phyloP scores from a whole-genome alignment of 2,797 vertebrate genomes.

The Myotis pilosus region DNA sequence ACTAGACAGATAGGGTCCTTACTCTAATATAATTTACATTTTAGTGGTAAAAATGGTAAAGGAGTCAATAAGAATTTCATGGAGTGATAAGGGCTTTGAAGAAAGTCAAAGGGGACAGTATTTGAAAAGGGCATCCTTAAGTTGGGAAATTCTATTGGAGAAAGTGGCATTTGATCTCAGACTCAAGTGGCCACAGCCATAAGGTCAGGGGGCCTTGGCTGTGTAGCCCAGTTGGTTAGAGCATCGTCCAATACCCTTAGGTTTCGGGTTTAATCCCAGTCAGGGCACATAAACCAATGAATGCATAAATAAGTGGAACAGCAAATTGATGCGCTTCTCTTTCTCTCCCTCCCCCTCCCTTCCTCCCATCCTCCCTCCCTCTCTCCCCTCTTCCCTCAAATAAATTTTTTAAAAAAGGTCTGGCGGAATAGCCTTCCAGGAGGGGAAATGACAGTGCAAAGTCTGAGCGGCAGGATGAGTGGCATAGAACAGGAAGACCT shows the following conservation, averaged over 20 bases:
- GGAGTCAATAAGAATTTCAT: slow-evolving; percentile 2
- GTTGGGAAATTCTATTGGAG: background rate
- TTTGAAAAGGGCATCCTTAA: background rate
- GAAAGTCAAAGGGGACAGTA: background rate
- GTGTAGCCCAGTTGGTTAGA: background rate
- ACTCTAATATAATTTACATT: background rate
- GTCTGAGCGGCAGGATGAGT: background rate
- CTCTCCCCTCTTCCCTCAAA: background rate
- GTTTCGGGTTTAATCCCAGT: background rate
- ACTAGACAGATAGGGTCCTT: background rate
- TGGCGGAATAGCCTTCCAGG: background rate
- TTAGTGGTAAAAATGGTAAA: slow-evolving; percentile 10
- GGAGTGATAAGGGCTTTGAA: background rate
- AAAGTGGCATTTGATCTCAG: background rate
- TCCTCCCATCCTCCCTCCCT: no score
- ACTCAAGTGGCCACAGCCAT: background rate
- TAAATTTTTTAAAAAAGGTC: background rate
- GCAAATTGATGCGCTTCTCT: no score
- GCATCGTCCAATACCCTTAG: background rate
- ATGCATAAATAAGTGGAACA: no score
- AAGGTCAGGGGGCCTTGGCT: background rate
- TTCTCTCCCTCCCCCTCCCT: background rate
- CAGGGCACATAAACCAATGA: background rate
- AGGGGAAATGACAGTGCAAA: background rate
- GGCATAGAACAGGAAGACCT: background rate